These are phyloP conservation scores for Drosophila pseudoobscura DNA, from an alignment of 1,140 invertebrate genomes.

Conservation along the genomic window DNA sequence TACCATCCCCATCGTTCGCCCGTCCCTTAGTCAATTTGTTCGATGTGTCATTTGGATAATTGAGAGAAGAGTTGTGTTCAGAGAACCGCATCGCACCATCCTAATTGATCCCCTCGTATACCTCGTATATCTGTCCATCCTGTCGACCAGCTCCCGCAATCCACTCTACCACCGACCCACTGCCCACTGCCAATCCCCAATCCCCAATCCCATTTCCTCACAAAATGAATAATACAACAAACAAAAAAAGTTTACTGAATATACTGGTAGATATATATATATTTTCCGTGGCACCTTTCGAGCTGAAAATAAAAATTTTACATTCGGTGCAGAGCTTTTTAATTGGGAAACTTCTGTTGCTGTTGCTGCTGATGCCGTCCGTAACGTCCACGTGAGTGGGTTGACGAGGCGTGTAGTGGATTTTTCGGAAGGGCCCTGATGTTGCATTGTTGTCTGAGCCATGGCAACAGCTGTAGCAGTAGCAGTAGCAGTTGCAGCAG, in stretches of 20 bases:
- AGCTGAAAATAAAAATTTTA: slow-evolving; percentile 23
- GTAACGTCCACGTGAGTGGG: too few relatives aligned
- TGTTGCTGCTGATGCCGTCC: neutral
- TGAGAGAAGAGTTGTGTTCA: slow-evolving; percentile 59
- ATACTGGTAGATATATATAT: slow-evolving; percentile 2
- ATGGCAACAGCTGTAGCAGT: slow-evolving; percentile 31
- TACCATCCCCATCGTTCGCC: neutral
- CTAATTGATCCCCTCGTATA: slow-evolving; percentile 41
- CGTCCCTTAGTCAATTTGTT: slow-evolving; percentile 43
- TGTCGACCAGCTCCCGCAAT: slow-evolving; percentile 1
- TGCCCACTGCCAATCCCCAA: neutral
- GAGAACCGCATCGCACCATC: slow-evolving; percentile 48
- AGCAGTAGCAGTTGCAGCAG: neutral
- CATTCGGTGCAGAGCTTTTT: slow-evolving; percentile 48
- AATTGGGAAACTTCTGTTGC: slow-evolving; percentile 56
- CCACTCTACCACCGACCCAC: neutral
- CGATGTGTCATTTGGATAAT: slow-evolving; percentile 62
- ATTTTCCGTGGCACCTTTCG: slow-evolving; percentile 42
- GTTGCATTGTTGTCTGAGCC: slow-evolving; percentile 39
- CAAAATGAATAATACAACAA: slow-evolving; percentile 35
- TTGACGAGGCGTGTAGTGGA: too few relatives aligned
- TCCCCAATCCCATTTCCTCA: slow-evolving; percentile 14
- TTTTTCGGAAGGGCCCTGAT: neutral
- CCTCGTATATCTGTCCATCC: neutral
- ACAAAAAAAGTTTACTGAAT: slow-evolving; percentile 19